Evolutionary conservation across 2,888 invertebrate species (phyloP), one percentile per base, ranked within the genome.

Genomic region (Antheraea assamensis): DNA sequence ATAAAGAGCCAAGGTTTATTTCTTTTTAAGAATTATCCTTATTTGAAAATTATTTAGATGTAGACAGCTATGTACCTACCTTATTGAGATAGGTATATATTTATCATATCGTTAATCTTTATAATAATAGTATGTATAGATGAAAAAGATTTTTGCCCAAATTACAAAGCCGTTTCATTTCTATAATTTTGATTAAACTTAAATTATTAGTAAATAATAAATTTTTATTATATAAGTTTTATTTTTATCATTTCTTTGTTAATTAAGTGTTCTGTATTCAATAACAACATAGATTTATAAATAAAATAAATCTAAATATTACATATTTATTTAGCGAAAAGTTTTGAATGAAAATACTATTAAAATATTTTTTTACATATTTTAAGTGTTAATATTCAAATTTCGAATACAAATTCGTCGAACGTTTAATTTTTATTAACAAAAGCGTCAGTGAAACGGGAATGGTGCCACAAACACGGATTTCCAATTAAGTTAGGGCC

Each of bases 401-500:
- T 74, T 72, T 61, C 68, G 17, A 68, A 35, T 31, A 31, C 47
- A 71, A 80, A 78, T 76, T 72, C 76, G 76, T 79, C 76, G 80
- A 85, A 85, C 88, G 88, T 93, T 92, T 90, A 92, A 92, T 93
- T 93, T 93, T 93, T 93, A 88, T 87, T 88, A 87, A 92, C 91
- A 92, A 93, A 86, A 91, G 90, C 89, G 88, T 88, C 84, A 86
- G 85, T 80, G 83, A 85, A 83, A 86, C 86, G 87, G 88, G 90
- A 89, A 88, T 88, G 91, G 91, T 87, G 91, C 85, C 87, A 87
- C 92, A 90, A 94, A 95, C 95, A 95, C 92, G 94, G 94, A 92
- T 95, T 95, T 93, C 92, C 95, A 95, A 95, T 95, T 95, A 95
- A 94, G 91, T 89, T 84, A 89, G 90, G 88, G 89, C 81, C 91